phyloP scores from a whole-genome alignment of 2,888 invertebrate species.

The Pyralis farinalis region DNA sequence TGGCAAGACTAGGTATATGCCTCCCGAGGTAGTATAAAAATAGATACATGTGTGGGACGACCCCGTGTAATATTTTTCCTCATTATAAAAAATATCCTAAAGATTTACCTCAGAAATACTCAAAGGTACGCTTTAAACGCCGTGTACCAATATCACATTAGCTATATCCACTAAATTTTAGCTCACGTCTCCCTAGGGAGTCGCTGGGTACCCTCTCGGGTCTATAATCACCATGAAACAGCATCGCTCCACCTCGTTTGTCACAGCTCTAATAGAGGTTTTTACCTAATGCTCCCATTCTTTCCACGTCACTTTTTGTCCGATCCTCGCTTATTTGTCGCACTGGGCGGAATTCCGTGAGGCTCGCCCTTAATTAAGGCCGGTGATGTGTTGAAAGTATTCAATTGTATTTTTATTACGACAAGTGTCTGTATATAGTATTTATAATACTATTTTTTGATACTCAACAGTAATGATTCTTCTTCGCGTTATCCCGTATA shows the following conservation, averaged over 20 bases:
- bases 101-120: too few species aligned
- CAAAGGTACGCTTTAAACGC: not conserved
- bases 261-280: conserved; percentile 54
- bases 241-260: conserved; percentile 41
- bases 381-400: conserved; percentile 15
- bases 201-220: conserved; percentile 13
- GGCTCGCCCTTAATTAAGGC: conserved; percentile 29
- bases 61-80: too few species aligned
- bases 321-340: conserved; percentile 33
- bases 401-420: too few species aligned
- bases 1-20: too few species aligned
- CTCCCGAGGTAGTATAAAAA: too few species aligned
- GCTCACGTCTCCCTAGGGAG: conserved; percentile 9
- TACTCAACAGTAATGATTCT: too few species aligned
- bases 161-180: not conserved
- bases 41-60: too few species aligned
- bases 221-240: conserved; percentile 47
- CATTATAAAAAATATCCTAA: too few species aligned
- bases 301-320: conserved; percentile 43
- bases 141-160: not conserved
- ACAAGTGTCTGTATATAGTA: too few species aligned
- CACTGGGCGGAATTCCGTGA: conserved; percentile 23
- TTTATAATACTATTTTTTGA: too few species aligned
- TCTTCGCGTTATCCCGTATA: too few species aligned
- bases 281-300: conserved; percentile 48